Conservation (phyloP, 2,113 vertebrate species). For the Chauna torquata region DNA sequence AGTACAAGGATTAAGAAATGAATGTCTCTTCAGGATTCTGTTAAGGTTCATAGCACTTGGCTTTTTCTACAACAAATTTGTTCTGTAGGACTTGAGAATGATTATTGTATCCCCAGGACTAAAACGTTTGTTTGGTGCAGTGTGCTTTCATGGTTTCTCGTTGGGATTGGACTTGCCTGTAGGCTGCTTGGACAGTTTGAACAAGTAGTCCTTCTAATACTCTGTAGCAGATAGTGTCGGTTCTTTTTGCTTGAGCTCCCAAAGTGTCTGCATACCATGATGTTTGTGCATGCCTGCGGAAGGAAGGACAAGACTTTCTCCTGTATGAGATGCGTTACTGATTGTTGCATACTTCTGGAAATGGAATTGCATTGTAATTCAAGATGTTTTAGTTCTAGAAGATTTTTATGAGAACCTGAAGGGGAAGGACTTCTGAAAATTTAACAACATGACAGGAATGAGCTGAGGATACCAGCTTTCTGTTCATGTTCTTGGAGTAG, state of each 20-base stretch:
- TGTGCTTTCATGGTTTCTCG: not conserved
- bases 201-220: too few species aligned
- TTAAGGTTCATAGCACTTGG: not conserved
- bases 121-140: not conserved
- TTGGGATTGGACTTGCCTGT: not conserved
- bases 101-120: not conserved
- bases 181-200: not conserved
- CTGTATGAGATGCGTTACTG: not conserved
- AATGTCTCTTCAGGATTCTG: not conserved
- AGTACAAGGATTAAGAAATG: not conserved
- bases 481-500: not conserved
- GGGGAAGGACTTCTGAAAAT: not conserved
- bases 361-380: not conserved
- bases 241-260: not conserved
- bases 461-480: not conserved
- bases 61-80: not conserved
- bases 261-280: not conserved
- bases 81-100: not conserved
- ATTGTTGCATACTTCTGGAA: not conserved
- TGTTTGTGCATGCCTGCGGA: not conserved
- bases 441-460: not conserved
- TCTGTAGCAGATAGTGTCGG: not conserved
- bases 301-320: not conserved
- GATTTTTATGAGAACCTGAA: not conserved
- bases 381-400: not conserved